A percentile compares a stretch with the other conserved stretches of the same genome.
These are phyloP conservation scores for Ceyx margarethae DNA, from an alignment of 2,113 vertebrate species.

Conservation along the genomic window DNA sequence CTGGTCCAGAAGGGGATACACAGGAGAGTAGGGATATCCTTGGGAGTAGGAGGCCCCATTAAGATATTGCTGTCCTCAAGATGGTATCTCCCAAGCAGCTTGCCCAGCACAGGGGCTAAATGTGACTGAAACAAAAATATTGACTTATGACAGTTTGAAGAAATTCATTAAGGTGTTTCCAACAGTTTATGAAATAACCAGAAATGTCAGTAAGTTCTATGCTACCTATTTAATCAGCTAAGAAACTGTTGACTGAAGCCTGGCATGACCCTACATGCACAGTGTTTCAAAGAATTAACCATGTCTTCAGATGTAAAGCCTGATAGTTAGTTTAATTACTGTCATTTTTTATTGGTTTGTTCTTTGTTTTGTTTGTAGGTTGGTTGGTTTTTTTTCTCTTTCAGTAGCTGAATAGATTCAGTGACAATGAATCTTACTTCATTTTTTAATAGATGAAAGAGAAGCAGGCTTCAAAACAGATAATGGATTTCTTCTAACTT, in stretches of 20 bases:
- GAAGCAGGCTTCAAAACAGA: constrained; percentile 46
- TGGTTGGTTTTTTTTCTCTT: not conserved
- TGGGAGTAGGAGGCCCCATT: not conserved
- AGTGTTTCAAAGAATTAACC: constrained; percentile 33
- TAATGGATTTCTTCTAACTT: constrained; percentile 56
- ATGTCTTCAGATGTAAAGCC: constrained; percentile 8
- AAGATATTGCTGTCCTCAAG: not conserved
- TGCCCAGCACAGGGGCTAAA: not conserved
- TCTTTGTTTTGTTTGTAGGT: no score
- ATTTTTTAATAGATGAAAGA: constrained; percentile 47
- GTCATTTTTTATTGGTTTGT: not conserved
- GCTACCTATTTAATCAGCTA: constrained; percentile 17
- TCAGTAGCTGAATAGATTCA: constrained; percentile 2
- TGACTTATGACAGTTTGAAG: not conserved
- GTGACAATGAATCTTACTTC: constrained; percentile 30
- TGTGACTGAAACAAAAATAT: not conserved
- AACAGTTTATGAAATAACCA: constrained; percentile 14
- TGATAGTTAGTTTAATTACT: constrained; percentile 45
- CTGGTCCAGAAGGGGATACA: not conserved
- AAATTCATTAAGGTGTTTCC: not conserved
- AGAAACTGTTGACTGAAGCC: constrained; percentile 24
- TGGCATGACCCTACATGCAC: not conserved
- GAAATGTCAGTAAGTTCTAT: not conserved
- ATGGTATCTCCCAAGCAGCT: not conserved
- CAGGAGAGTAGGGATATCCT: not conserved